Evolutionary conservation across 2,888 invertebrate genomes (phyloP).

Genomic region (Trisateles emortualis): DNA sequence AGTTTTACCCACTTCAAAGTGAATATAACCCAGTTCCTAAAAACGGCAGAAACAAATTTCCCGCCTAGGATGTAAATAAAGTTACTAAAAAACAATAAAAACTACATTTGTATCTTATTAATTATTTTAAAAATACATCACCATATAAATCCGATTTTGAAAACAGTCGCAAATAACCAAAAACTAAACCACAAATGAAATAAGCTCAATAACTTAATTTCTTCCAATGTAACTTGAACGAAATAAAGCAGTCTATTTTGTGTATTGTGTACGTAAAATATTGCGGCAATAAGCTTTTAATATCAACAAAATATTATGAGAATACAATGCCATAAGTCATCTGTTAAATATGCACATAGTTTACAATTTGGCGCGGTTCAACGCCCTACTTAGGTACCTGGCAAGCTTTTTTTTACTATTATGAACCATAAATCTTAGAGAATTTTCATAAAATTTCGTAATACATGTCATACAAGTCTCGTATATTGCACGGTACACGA

Average conservation of each 20-base stretch:
- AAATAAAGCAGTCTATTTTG: neutral
- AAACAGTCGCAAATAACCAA: neutral
- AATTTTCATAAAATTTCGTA: slow-evolving; percentile 48
- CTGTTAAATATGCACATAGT: slow-evolving; percentile 13
- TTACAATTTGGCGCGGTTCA: slow-evolving; percentile 30
- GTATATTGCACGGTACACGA: slow-evolving; percentile 42
- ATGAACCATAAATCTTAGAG: slow-evolving; percentile 45
- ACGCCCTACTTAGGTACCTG: slow-evolving; percentile 21
- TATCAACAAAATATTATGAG: slow-evolving; percentile 5
- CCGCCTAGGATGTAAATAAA: too few species aligned
- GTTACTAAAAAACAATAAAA: too few species aligned
- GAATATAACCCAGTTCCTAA: too few species aligned
- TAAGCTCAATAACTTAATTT: neutral
- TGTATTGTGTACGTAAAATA: slow-evolving; percentile 10
- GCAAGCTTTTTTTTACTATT: slow-evolving; percentile 35
- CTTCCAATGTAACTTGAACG: neutral
- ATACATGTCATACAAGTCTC: slow-evolving; percentile 45
- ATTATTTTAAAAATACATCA: neutral
- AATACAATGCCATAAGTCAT: slow-evolving; percentile 2
- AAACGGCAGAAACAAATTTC: too few species aligned
- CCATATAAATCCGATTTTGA: neutral
- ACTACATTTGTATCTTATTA: too few species aligned
- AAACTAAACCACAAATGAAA: neutral
- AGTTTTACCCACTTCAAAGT: too few species aligned
- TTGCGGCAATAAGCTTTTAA: slow-evolving; percentile 3